Percentiles rank a stretch among this genome's conserved stretches.
Evolutionary conservation across 2,113 vertebrate species (phyloP).

Genomic region (Otolemur garnettii): DNA sequence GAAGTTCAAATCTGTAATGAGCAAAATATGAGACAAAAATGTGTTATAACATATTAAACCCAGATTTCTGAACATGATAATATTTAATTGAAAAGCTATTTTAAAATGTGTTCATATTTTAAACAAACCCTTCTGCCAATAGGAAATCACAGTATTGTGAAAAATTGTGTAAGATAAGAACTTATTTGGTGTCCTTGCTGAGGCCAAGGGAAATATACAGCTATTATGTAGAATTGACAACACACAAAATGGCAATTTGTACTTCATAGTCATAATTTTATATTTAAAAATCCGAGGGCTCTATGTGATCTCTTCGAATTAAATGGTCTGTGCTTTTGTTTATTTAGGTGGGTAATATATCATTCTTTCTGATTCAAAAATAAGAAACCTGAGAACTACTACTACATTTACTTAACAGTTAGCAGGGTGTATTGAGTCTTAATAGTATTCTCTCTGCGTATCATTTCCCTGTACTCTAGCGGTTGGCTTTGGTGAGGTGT

Average conservation of each 20-base stretch:
- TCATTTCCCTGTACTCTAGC: neutral
- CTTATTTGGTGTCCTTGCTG: neutral
- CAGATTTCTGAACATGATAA: slow-evolving; percentile 25
- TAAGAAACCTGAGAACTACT: neutral
- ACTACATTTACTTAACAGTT: neutral
- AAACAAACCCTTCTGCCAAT: slow-evolving; percentile 19
- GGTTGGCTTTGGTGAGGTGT: neutral
- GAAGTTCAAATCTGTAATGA: slow-evolving; percentile 69
- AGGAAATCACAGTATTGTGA: neutral
- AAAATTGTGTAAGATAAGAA: slow-evolving; percentile 31
- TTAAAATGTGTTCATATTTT: neutral
- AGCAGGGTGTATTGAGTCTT: neutral
- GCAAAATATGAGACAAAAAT: slow-evolving; percentile 42
- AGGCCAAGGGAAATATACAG: neutral
- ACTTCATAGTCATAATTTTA: neutral
- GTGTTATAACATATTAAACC: neutral
- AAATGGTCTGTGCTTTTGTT: neutral
- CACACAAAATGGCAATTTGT: neutral
- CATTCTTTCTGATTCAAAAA: neutral
- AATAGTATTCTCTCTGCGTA: neutral
- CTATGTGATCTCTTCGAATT: neutral
- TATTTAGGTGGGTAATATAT: neutral
- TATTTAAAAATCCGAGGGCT: neutral
- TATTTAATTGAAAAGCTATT: slow-evolving; percentile 20
- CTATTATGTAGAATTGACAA: neutral